A percentile compares a stretch with the other conserved stretches of the same genome.
Evolutionary conservation across 2,888 invertebrate genomes (phyloP).

Genomic region (Philopedon plagiatum): DNA sequence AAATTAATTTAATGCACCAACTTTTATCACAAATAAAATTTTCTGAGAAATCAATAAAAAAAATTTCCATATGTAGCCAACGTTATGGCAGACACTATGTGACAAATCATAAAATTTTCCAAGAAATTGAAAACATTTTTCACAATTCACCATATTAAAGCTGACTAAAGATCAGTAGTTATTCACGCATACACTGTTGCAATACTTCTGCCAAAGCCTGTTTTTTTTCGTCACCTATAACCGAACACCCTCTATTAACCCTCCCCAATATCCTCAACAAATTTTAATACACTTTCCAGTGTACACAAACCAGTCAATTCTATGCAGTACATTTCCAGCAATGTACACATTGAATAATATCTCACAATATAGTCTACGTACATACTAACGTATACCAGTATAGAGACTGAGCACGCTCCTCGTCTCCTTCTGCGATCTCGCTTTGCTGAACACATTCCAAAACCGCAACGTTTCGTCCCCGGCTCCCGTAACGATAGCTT

Average conservation of each 20-base stretch:
- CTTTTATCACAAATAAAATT: too few relatives aligned
- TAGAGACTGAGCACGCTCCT: slow-evolving; percentile 94
- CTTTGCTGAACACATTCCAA: slow-evolving; percentile 99
- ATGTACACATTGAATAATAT: background rate
- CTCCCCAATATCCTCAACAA: background rate
- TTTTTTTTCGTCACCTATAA: background rate
- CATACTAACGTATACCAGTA: slow-evolving; percentile 83
- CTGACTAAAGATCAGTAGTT: too few relatives aligned
- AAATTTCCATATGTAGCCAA: too few relatives aligned
- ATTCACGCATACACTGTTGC: background rate
- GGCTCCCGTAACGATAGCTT: slow-evolving; percentile 98
- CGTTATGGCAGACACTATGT: too few relatives aligned
- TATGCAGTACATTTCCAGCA: background rate
- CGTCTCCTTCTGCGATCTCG: slow-evolving; percentile 93
- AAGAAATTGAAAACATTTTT: too few relatives aligned
- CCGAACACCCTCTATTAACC: background rate
- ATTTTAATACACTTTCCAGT: background rate
- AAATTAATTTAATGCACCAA: too few relatives aligned
- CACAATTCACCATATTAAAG: too few relatives aligned
- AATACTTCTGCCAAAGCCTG: background rate
- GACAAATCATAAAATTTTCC: too few relatives aligned
- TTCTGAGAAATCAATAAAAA: too few relatives aligned
- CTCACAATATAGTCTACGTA: background rate
- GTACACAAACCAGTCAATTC: slow-evolving; percentile 1
- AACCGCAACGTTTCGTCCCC: slow-evolving; percentile 98